Evolutionary conservation across 2,113 vertebrate genomes (phyloP).

Genomic region (Calidris pygmaea): DNA sequence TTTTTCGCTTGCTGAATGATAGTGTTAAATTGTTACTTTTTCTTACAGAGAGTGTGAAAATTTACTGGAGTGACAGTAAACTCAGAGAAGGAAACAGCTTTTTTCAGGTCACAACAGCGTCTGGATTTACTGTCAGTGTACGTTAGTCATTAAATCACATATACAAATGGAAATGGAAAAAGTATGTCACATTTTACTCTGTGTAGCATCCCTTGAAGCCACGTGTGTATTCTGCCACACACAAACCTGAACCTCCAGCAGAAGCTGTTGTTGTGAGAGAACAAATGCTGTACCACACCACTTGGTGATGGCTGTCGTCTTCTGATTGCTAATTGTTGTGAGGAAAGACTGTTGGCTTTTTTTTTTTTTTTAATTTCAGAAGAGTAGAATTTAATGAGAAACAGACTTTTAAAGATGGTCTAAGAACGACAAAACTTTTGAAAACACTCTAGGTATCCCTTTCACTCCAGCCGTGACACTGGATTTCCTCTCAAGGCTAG

Average conservation of each 20-base stretch:
- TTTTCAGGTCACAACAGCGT: neutral
- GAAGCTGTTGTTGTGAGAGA: neutral
- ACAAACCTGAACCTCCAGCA: neutral
- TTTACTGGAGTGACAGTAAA: neutral
- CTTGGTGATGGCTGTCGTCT: neutral
- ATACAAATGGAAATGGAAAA: neutral
- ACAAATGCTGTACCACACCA: neutral
- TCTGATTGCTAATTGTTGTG: neutral
- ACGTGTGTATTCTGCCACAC: neutral
- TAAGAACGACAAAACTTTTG: neutral
- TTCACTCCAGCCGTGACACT: neutral
- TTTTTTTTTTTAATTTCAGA: neutral
- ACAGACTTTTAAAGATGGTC: neutral
- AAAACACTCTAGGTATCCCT: neutral
- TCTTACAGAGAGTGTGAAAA: neutral
- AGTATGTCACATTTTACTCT: neutral
- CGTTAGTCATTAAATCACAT: neutral
- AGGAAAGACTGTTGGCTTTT: neutral
- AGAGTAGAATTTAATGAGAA: neutral
- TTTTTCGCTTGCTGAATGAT: neutral
- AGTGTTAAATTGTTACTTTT: constrained; percentile 14
- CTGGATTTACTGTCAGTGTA: neutral
- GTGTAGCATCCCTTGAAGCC: neutral
- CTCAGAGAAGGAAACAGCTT: neutral
- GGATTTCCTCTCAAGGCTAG: neutral